phyloP scores from a whole-genome alignment of 2,888 invertebrate species.

The Lepidocyrtinus sp. region DNA sequence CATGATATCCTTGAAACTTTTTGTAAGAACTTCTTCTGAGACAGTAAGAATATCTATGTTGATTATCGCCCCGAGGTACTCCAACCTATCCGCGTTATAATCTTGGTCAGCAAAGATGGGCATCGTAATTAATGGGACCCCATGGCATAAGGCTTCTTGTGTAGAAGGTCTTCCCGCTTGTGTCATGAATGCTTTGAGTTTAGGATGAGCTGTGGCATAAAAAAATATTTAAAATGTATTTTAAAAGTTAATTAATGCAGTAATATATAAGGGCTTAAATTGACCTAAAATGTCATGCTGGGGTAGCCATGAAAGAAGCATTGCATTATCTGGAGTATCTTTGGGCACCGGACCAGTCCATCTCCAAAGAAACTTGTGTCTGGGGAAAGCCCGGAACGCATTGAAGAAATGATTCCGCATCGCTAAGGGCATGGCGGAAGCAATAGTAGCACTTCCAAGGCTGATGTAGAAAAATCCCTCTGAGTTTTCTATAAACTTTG shows the following conservation, averaged over 20 bases:
- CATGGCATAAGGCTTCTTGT: conserved; percentile 64
- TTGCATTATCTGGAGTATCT: conserved; percentile 65
- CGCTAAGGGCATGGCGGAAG: conserved; percentile 22
- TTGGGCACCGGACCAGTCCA: conserved; percentile 62
- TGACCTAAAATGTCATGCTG: conserved; percentile 69
- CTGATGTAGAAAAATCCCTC: conserved; percentile 66
- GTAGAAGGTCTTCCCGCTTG: conserved; percentile 56
- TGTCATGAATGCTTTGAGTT: conserved; percentile 62
- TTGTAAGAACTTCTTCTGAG: conserved; percentile 6
- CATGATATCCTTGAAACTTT: conserved; percentile 18
- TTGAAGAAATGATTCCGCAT: conserved; percentile 54
- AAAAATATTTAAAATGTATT: background rate
- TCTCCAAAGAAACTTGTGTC: conserved; percentile 67
- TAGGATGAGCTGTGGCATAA: conserved; percentile 39
- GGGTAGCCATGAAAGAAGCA: conserved; percentile 67
- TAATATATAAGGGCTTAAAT: conserved; percentile 17
- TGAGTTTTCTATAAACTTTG: conserved; percentile 53
- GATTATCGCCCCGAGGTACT: conserved; percentile 42
- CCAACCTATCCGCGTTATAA: conserved; percentile 56
- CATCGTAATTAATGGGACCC: conserved; percentile 59
- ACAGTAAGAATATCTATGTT: conserved; percentile 40
- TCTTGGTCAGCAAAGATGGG: conserved; percentile 64
- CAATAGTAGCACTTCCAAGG: conserved; percentile 58
- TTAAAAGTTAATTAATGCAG: background rate
- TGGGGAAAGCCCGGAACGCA: conserved; percentile 52